Percentiles rank a stretch among this genome's conserved stretches.
Conservation (phyloP, 2,113 vertebrate genomes). For the Platysternon megacephalum region DNA sequence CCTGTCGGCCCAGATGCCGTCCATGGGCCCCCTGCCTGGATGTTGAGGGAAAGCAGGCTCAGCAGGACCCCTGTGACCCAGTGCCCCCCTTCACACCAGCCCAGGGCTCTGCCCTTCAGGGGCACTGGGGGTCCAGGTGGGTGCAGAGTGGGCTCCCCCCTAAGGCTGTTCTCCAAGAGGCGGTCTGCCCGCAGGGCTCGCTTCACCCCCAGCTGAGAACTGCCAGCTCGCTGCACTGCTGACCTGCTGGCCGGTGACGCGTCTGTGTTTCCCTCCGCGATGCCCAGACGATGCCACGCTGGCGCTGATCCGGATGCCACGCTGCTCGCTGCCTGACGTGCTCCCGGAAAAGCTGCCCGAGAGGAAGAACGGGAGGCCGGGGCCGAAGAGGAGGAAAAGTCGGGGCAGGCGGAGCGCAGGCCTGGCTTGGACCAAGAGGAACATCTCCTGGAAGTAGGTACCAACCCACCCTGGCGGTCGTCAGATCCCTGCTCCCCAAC, state of each 20-base stretch:
- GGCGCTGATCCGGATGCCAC: constrained; percentile 75
- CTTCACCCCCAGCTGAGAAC: not conserved
- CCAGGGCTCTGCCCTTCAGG: too few relatives aligned
- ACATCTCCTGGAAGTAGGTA: constrained; percentile 82
- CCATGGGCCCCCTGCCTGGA: not conserved
- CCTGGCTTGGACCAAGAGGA: constrained; percentile 73
- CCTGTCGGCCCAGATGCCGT: not conserved
- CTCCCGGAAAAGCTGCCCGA: constrained; percentile 19
- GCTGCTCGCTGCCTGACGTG: constrained; percentile 82
- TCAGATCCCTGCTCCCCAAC: not conserved
- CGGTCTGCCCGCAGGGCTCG: not conserved
- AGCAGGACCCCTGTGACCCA: not conserved
- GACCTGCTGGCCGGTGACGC: not conserved
- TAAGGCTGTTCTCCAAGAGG: not conserved
- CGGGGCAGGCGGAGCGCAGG: constrained; percentile 16
- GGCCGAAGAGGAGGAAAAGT: not conserved
- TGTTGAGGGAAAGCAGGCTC: too few relatives aligned
- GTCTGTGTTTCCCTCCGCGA: not conserved
- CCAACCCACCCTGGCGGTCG: not conserved
- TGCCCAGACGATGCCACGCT: constrained; percentile 76
- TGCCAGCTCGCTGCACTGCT: not conserved
- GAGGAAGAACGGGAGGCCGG: not conserved
- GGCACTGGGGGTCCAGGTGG: not conserved
- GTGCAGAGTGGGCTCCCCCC: not conserved
- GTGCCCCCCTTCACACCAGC: too few relatives aligned